Percentiles rank a stretch among this genome's conserved stretches.
phyloP scores from a whole-genome alignment of 2,113 vertebrate genomes.

The Toxostoma redivivum region DNA sequence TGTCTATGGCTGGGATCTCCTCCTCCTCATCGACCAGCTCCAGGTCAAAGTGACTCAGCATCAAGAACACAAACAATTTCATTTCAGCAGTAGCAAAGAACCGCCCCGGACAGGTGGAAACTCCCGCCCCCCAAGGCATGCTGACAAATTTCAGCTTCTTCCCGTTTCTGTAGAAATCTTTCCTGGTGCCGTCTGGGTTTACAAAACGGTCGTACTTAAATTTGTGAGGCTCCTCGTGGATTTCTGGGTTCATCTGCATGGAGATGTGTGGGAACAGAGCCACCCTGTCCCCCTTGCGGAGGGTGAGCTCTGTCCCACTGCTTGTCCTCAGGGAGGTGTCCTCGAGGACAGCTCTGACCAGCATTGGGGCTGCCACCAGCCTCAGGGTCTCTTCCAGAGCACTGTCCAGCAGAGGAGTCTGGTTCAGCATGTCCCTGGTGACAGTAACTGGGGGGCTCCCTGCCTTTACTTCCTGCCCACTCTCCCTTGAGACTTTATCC shows the following conservation, averaged over 20 bases:
- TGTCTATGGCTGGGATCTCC: constrained; percentile 75
- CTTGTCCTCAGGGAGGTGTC: constrained; percentile 74
- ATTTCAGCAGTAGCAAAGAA: constrained; percentile 88
- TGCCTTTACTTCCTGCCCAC: constrained; percentile 53
- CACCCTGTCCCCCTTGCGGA: constrained; percentile 83
- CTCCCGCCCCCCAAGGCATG: constrained; percentile 91
- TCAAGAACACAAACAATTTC: constrained; percentile 87
- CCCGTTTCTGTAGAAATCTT: constrained; percentile 86
- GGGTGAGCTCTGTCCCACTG: constrained; percentile 59
- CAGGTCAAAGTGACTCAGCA: constrained; percentile 85
- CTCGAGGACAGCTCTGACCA: constrained; percentile 74
- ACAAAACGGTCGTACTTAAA: constrained; percentile 88
- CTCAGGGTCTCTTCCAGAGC: constrained; percentile 88
- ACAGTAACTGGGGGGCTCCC: constrained; percentile 14
- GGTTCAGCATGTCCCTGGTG: constrained; percentile 65
- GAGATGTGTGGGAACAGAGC: constrained; percentile 83
- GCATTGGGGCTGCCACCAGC: constrained; percentile 74
- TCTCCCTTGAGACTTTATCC: constrained; percentile 65
- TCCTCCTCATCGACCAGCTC: constrained; percentile 77
- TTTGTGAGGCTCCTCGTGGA: constrained; percentile 79
- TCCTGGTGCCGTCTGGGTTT: constrained; percentile 76
- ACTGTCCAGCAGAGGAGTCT: constrained; percentile 83
- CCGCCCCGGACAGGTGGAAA: constrained; percentile 86
- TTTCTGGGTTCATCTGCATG: constrained; percentile 83
- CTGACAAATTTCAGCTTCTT: constrained; percentile 83